Percentiles rank a stretch among this genome's conserved stretches.
Conservation (phyloP, 2,888 invertebrate species). For the Pardosa pseudoannulata region DNA sequence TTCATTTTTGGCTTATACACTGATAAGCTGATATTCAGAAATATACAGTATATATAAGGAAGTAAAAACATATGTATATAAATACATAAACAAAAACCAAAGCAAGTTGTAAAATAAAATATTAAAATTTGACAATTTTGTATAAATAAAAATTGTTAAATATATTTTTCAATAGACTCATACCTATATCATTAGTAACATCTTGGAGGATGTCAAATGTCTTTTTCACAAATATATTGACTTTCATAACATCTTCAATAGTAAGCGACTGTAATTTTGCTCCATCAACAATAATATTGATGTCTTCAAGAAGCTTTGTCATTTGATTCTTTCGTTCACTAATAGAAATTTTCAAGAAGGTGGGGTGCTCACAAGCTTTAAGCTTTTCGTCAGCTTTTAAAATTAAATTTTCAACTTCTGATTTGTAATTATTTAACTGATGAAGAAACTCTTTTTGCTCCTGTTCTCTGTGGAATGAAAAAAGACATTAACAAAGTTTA, state of each 20-base stretch:
- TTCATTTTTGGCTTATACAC: no score
- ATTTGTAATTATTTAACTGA: slow-evolving; percentile 35
- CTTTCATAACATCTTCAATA: slow-evolving; percentile 60
- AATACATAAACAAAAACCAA: background rate
- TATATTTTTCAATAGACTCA: background rate
- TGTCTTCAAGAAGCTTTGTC: slow-evolving; percentile 4
- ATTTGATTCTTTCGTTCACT: slow-evolving; percentile 30
- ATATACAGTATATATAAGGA: no score
- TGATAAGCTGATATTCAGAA: no score
- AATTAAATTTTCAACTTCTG: slow-evolving; percentile 36
- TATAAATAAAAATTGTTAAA: background rate
- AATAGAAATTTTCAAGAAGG: slow-evolving; percentile 20
- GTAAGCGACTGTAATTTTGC: slow-evolving; percentile 19
- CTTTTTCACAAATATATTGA: slow-evolving; percentile 35
- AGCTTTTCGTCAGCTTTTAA: slow-evolving; percentile 46
- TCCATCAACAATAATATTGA: slow-evolving; percentile 14
- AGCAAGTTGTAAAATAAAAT: background rate
- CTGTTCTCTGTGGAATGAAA: slow-evolving; percentile 36
- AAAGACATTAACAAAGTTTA: no score
- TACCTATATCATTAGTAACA: slow-evolving; percentile 48
- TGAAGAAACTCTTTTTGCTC: slow-evolving; percentile 38
- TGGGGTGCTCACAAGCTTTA: slow-evolving; percentile 23
- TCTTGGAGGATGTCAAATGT: slow-evolving; percentile 37
- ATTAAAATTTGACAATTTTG: no score
- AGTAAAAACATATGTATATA: no score